phyloP scores from a whole-genome alignment of 1,140 invertebrate species.

The Scaptodrosophila lebanonensis region DNA sequence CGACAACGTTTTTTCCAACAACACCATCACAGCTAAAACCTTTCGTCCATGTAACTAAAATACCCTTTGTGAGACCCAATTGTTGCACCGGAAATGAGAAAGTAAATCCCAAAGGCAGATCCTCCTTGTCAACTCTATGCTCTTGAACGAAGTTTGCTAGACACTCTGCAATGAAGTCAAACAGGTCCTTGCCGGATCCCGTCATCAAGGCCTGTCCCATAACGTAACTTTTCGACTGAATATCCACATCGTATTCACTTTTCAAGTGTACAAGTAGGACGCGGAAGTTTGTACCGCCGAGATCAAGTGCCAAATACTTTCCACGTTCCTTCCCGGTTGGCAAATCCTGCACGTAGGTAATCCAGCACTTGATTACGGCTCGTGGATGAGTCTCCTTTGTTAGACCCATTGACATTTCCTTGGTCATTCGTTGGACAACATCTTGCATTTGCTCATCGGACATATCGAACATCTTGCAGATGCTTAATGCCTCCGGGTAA shows the following conservation, averaged over 20 bases:
- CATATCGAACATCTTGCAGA: slow-evolving; percentile 31
- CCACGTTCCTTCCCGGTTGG: slow-evolving; percentile 97
- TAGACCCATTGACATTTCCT: slow-evolving; percentile 89
- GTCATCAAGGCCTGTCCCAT: slow-evolving; percentile 94
- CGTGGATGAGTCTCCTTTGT: slow-evolving; percentile 85
- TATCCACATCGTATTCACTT: slow-evolving; percentile 85
- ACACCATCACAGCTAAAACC: slow-evolving; percentile 52
- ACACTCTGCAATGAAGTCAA: slow-evolving; percentile 98
- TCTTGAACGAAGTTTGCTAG: slow-evolving; percentile 91
- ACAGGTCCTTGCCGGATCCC: slow-evolving; percentile 90
- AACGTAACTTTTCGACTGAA: slow-evolving; percentile 96
- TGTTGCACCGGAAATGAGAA: slow-evolving; percentile 98
- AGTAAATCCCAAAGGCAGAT: slow-evolving; percentile 89
- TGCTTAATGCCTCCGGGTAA: slow-evolving; percentile 4
- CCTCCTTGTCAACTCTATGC: slow-evolving; percentile 83
- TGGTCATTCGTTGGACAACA: slow-evolving; percentile 85
- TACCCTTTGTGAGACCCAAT: slow-evolving; percentile 90
- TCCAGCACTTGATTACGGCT: slow-evolving; percentile 88
- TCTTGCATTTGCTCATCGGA: slow-evolving; percentile 85
- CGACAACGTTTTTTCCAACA: slow-evolving; percentile 89
- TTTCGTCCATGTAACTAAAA: slow-evolving; percentile 92
- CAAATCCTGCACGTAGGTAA: slow-evolving; percentile 95
- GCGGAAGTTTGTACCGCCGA: slow-evolving; percentile 97
- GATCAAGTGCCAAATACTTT: slow-evolving; percentile 95
- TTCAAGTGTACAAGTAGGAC: slow-evolving; percentile 93